phyloP scores from a whole-genome alignment of 2,797 vertebrate species.

The Streptopelia turtur region DNA sequence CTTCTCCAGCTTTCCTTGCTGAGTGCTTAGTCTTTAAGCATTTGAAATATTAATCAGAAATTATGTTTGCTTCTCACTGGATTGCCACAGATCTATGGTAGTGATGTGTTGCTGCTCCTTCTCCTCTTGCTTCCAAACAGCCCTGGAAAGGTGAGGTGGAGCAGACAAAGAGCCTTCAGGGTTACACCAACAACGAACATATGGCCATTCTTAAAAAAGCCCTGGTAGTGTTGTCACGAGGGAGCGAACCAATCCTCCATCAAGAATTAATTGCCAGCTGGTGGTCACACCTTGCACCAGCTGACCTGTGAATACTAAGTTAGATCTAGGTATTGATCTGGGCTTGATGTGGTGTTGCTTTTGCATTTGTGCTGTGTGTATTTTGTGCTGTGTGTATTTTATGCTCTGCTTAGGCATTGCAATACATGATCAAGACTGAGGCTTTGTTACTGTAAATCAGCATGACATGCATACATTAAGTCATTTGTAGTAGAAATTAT shows the following conservation, averaged over 20 bases:
- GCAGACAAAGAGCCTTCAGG: neutral
- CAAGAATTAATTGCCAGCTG: too few relatives aligned
- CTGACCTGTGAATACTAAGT: neutral
- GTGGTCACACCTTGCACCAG: neutral
- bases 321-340: neutral
- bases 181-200: neutral
- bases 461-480: neutral
- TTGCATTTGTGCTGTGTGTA: neutral
- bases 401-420: neutral
- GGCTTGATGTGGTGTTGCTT: neutral
- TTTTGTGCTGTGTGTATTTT: neutral
- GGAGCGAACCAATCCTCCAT: too few relatives aligned
- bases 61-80: neutral
- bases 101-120: neutral
- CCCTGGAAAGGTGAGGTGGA: fast-evolving
- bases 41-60: neutral
- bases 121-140: neutral
- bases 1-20: fast-evolving
- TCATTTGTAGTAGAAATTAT: slow-evolving; percentile 24
- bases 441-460: slow-evolving; percentile 4
- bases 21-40: neutral
- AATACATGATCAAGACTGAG: neutral
- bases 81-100: neutral
- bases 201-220: neutral
- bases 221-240: neutral